Evolutionary conservation across 2,113 vertebrate species (phyloP), one percentile per base, ranked within the genome.

Genomic region (Girardinichthys multiradiatus): DNA sequence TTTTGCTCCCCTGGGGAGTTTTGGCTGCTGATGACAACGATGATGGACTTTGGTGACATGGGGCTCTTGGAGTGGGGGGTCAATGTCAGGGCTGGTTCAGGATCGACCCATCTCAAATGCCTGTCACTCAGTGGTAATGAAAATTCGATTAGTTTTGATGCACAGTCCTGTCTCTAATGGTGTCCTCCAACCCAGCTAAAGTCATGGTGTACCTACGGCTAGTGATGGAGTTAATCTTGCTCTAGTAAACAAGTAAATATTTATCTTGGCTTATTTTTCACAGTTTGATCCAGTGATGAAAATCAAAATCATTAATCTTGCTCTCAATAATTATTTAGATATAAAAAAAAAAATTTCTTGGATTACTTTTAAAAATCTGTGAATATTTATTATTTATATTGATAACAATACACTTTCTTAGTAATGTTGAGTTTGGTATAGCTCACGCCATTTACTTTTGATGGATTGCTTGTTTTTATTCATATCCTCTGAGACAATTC

Each of bases 41-140:
- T 81, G 84, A 88, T 83, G 85, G 83, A 90, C 86, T 77, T 35
- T 57, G 54, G 57, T 66, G 80, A 74, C 71, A 61, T 63, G 64
- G 74, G 81, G 59, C 65, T 77, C 64, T 14, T 15, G 64, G 37
- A 3, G 68, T 17, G 17, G 48, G 78, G 80, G 90, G 92, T 92
- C 91, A 92, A 87, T 94, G 86, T 86, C 78, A 70, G 85, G 80
- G 72, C 75, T 26, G 82, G 82, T 89, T 91, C 60, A 11, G 77
- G 75, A 94, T 93, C 85, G 91, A 94, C 70, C 68, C 26, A 24
- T 76, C 71, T 80, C 73, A 67, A 76, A 57, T 31, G 82, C 70
- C 68, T 68, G 74, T 80, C 76, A 29, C 80, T 88, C 86, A 64
- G n/a, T 71, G 87, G 85, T 92, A 91, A 90, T 92, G 90, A 86